Evolutionary conservation across 1,140 invertebrate species (phyloP).

Genomic region (Coenobita brevimanus): DNA sequence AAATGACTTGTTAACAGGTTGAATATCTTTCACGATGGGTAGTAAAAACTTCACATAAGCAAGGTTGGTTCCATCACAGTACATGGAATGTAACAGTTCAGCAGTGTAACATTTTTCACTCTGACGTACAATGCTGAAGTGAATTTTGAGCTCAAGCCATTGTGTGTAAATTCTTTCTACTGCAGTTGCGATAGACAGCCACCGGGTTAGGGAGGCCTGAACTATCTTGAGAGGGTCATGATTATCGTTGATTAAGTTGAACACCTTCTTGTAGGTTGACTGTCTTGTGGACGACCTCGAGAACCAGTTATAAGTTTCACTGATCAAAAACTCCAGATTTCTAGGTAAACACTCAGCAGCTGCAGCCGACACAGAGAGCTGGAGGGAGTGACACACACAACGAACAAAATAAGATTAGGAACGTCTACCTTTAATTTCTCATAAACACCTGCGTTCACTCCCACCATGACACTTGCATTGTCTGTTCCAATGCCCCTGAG

Average conservation of each 20-base stretch:
- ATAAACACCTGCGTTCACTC: conserved; percentile 70
- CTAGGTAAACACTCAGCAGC: not conserved
- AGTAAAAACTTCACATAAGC: conserved; percentile 6
- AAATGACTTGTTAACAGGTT: not conserved
- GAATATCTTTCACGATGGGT: not conserved
- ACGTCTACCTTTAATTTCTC: conserved; percentile 13
- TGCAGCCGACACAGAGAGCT: conserved; percentile 29
- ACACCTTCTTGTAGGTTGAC: not conserved
- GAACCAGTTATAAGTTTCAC: conserved; percentile 51
- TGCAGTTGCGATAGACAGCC: conserved; percentile 72
- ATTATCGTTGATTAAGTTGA: conserved; percentile 8
- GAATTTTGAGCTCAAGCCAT: conserved; percentile 72
- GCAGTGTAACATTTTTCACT: conserved; percentile 23
- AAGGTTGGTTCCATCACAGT: not conserved
- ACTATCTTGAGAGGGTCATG: conserved; percentile 71
- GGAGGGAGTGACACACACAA: not conserved
- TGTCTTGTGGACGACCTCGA: conserved; percentile 12
- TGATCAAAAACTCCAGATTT: conserved; percentile 26
- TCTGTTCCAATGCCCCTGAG: conserved; percentile 75
- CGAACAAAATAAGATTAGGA: not conserved
- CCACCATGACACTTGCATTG: conserved; percentile 73
- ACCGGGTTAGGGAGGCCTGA: conserved; percentile 72
- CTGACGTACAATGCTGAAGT: conserved; percentile 68
- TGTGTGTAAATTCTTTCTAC: conserved; percentile 71
- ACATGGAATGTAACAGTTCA: not conserved